Evolutionary conservation across 2,113 vertebrate genomes (phyloP).

Genomic region (Pangasianodon hypophthalmus): DNA sequence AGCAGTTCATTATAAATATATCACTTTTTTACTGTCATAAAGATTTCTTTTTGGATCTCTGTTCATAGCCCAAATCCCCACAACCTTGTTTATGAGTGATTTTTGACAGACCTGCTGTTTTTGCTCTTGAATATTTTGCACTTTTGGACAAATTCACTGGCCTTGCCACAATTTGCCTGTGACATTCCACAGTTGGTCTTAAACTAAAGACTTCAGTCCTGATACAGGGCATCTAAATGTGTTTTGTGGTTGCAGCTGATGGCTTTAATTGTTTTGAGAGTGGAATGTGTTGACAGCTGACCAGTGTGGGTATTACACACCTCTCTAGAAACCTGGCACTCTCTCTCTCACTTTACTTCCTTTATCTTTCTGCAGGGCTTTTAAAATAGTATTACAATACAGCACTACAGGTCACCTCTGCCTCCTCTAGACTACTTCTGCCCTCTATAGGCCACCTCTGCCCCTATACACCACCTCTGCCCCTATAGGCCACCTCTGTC

Average conservation of each 20-base stretch:
- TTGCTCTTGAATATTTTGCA: not conserved
- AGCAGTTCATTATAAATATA: not conserved
- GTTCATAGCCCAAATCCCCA: not conserved
- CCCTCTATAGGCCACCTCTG: not conserved
- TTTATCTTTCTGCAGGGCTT: not conserved
- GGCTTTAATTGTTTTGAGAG: constrained; percentile 9
- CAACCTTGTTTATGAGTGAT: not conserved
- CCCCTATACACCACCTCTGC: not conserved
- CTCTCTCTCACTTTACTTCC: not conserved
- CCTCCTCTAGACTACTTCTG: not conserved
- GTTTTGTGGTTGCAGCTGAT: not conserved
- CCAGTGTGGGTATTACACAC: constrained; percentile 18
- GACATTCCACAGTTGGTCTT: not conserved
- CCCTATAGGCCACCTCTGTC: not conserved
- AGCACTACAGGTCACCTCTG: not conserved
- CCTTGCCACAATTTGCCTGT: not conserved
- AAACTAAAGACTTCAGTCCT: not conserved
- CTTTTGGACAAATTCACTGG: not conserved
- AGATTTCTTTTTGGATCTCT: not conserved
- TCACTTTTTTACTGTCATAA: not conserved
- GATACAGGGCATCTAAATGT: not conserved
- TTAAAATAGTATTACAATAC: not conserved
- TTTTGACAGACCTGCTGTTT: not conserved
- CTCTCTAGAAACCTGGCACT: not conserved
- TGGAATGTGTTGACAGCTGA: constrained; percentile 22